Base-by-base conservation (phyloP, 2,888 invertebrate genomes). In the Abrostola tripartita region DNA sequence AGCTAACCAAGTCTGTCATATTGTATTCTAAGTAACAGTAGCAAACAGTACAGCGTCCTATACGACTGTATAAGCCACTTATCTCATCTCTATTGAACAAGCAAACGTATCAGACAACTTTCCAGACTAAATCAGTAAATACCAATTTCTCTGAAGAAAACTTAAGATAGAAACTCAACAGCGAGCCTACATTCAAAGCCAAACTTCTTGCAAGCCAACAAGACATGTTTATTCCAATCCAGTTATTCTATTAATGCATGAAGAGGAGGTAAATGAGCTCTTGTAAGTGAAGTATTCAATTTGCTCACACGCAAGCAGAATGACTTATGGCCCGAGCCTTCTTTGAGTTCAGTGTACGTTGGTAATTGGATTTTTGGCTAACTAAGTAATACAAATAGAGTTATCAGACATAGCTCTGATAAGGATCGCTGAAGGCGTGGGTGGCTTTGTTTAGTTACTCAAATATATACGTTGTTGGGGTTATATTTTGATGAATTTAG, bases 151-250 rank as follows among this genome's bases (percentile, higher is more conserved):
- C 47, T 55, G 35, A 54, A 65, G 61, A 61, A 58, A 47, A 37
- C 35, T 6, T 24, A 47, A 47, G 44, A 52, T 38, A 14, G 37
- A 60, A 62, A 61, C 37, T 14, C 50, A 51, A 55, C n/a, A 14
- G 47, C 38, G 24, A 12, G 52, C 35, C 24, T 54, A 61, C 51
- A 41, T 60, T 67, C 61, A 76, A 73, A 73, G 67, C 36, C 35
- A 12, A 72, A 74, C 63, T 59, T 61, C 47, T 24, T 42, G 56
- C 56, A 58, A 64, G 76, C 58, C 50, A 59, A 71, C 74, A 58
- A 70, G 70, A 74, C 63, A 73, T 70, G 74, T 76, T 78, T 76
- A 74, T 81, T 82, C 70, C 67, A 74, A 65, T 71, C 56, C 74
- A 76, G 65, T 81, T 70, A 79, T 76, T 74, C 64, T 74, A 76